A percentile compares a stretch with the other conserved stretches of the same genome.
Conservation (phyloP, 2,888 invertebrate genomes). For the Tillus elongatus region DNA sequence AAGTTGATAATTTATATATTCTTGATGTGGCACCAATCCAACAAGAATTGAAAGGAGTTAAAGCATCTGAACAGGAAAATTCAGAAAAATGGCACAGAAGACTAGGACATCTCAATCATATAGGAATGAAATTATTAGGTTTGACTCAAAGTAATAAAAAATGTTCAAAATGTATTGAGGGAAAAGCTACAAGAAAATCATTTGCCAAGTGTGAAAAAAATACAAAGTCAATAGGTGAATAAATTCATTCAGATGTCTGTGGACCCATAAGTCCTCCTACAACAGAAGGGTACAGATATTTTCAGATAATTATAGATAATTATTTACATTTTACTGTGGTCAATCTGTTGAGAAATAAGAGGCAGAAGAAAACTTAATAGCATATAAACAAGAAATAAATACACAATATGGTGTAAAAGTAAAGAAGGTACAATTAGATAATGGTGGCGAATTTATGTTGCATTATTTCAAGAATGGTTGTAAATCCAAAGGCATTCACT, state of each 20-base stretch:
- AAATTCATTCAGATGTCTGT: conserved; percentile 19
- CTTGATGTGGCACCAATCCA: too few species aligned
- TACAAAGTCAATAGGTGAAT: conserved; percentile 18
- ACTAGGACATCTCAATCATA: conserved; percentile 9
- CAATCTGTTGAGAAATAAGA: conserved; percentile 14
- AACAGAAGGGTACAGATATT: conserved; percentile 11
- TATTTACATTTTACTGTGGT: conserved; percentile 17
- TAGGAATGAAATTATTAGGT: conserved; percentile 6
- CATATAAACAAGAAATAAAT: conserved; percentile 12
- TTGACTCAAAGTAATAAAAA: too few species aligned
- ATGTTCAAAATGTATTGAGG: conserved; percentile 11
- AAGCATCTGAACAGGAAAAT: not conserved
- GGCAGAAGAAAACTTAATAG: conserved; percentile 12
- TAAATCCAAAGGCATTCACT: conserved; percentile 14
- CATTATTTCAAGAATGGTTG: conserved; percentile 14
- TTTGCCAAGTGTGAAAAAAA: conserved; percentile 16
- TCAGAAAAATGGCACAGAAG: conserved; percentile 8
- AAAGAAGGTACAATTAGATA: conserved; percentile 16
- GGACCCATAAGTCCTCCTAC: conserved; percentile 16
- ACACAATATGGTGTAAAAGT: conserved; percentile 10
- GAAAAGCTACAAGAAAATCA: conserved; percentile 17
- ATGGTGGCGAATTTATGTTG: conserved; percentile 18
- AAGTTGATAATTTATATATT: too few species aligned
- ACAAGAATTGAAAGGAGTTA: too few species aligned
- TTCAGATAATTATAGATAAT: conserved; percentile 13